Percentiles rank a stretch among this genome's conserved stretches.
phyloP scores from a whole-genome alignment of 1,140 invertebrate species.

The Drosophila ananassae region DNA sequence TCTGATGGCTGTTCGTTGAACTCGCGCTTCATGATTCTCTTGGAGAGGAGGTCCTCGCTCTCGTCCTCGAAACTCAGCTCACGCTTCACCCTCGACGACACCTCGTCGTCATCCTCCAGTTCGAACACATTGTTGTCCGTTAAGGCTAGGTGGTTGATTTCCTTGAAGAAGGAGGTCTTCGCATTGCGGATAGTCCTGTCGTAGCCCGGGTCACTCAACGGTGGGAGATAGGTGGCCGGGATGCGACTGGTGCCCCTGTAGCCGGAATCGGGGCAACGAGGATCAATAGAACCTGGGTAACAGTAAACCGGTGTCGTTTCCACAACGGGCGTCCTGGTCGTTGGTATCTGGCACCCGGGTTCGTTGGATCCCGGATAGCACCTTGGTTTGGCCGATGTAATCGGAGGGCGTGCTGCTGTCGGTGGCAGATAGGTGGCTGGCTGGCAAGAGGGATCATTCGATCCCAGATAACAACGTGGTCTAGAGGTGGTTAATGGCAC shows the following conservation, averaged over 20 bases:
- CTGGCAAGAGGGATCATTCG: conserved; percentile 79
- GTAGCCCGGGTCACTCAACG: conserved; percentile 75
- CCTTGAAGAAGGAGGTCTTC: conserved; percentile 61
- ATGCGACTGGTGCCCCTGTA: conserved; percentile 85
- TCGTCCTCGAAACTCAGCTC: conserved; percentile 33
- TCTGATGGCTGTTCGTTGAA: conserved; percentile 52
- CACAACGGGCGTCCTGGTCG: conserved; percentile 76
- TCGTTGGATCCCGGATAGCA: conserved; percentile 83
- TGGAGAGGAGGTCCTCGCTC: conserved; percentile 61
- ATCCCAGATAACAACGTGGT: conserved; percentile 78
- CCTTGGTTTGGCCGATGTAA: conserved; percentile 44
- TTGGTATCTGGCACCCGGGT: conserved; percentile 54
- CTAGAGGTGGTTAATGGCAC: conserved; percentile 20
- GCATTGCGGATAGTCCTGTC: conserved; percentile 68
- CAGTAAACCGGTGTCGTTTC: conserved; percentile 84
- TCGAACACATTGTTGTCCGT: conserved; percentile 74
- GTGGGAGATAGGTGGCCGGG: conserved; percentile 85
- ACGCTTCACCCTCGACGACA: conserved; percentile 47
- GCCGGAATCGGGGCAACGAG: conserved; percentile 86
- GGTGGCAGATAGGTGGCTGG: conserved; percentile 37
- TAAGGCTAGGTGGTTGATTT: conserved; percentile 66
- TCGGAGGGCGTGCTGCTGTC: conserved; percentile 7
- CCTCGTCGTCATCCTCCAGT: conserved; percentile 64
- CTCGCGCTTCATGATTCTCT: conserved; percentile 70
- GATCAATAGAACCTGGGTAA: conserved; percentile 86